phyloP scores from a whole-genome alignment of 2,888 invertebrate species.

The Sinohyriopsis cumingii region DNA sequence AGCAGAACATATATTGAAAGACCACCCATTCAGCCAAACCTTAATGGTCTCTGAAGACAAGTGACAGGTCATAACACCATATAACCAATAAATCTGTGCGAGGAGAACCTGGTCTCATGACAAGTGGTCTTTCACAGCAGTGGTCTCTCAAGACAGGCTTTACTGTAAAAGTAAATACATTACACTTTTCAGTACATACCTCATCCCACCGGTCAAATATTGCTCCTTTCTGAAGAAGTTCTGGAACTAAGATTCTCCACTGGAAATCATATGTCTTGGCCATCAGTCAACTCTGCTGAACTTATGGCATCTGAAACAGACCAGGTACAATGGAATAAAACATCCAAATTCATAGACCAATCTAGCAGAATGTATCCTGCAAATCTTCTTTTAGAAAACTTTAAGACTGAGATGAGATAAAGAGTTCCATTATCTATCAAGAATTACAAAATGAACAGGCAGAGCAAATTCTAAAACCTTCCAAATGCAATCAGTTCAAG shows the following conservation, averaged over 20 bases:
- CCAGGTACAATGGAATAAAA: too few relatives aligned
- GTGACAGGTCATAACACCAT: not conserved
- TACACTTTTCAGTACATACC: conserved; percentile 67
- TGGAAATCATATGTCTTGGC: conserved; percentile 99
- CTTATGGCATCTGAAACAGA: too few relatives aligned
- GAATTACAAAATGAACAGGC: too few relatives aligned
- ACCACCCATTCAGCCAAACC: too few relatives aligned
- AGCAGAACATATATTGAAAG: too few relatives aligned
- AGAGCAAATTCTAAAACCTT: too few relatives aligned
- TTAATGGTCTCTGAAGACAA: not conserved
- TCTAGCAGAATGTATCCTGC: too few relatives aligned
- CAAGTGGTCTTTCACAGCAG: not conserved
- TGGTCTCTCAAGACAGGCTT: not conserved
- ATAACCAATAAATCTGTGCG: not conserved
- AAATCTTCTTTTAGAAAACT: too few relatives aligned
- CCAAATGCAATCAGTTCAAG: too few relatives aligned
- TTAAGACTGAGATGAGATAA: too few relatives aligned
- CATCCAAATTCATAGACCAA: too few relatives aligned
- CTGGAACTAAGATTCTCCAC: conserved; percentile 96
- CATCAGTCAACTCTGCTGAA: conserved; percentile 43
- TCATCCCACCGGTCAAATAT: conserved; percentile 98
- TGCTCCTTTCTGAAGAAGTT: conserved; percentile 87
- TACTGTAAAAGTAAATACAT: not conserved
- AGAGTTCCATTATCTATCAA: too few relatives aligned
- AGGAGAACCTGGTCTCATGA: not conserved